A percentile compares a stretch with the other conserved stretches of the same genome.
These are phyloP conservation scores for Sula dactylatra DNA, from an alignment of 2,113 vertebrate species.

Conservation along the genomic window DNA sequence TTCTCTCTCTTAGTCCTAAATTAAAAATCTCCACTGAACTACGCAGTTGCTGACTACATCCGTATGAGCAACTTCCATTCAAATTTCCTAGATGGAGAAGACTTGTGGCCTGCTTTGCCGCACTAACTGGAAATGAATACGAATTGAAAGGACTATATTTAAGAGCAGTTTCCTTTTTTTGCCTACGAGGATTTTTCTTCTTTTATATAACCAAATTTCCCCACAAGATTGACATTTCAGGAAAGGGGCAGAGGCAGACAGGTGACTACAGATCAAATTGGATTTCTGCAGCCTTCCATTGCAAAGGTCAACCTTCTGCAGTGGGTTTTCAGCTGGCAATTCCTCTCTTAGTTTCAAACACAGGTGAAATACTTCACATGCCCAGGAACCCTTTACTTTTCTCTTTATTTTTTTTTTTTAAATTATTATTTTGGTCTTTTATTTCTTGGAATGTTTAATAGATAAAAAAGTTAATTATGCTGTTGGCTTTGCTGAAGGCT, in stretches of 20 bases:
- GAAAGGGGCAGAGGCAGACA: slow-evolving; percentile 67
- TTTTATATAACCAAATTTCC: slow-evolving; percentile 66
- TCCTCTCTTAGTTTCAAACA: not conserved
- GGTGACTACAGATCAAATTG: slow-evolving; percentile 77
- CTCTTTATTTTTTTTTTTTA: not conserved
- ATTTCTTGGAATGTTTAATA: not conserved
- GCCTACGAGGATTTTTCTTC: slow-evolving; percentile 55
- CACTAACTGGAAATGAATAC: slow-evolving; percentile 16
- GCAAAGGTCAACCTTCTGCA: slow-evolving; percentile 70
- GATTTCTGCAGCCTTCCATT: slow-evolving; percentile 71
- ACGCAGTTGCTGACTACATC: not conserved
- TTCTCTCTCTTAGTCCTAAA: slow-evolving; percentile 62
- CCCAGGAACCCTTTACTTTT: not conserved
- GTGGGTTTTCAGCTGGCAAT: slow-evolving; percentile 27
- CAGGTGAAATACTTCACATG: not conserved
- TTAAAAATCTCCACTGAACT: slow-evolving; percentile 57
- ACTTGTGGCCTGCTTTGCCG: not conserved
- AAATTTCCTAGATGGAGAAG: slow-evolving; percentile 26
- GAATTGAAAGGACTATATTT: slow-evolving; percentile 30
- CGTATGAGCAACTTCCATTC: not conserved
- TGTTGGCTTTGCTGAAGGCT: not conserved
- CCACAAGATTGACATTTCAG: slow-evolving; percentile 73
- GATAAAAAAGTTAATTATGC: not conserved
- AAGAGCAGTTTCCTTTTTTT: slow-evolving; percentile 35
- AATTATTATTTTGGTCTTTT: not conserved